phyloP scores from a whole-genome alignment of 2,888 invertebrate species.

The Scotopteryx bipunctaria region DNA sequence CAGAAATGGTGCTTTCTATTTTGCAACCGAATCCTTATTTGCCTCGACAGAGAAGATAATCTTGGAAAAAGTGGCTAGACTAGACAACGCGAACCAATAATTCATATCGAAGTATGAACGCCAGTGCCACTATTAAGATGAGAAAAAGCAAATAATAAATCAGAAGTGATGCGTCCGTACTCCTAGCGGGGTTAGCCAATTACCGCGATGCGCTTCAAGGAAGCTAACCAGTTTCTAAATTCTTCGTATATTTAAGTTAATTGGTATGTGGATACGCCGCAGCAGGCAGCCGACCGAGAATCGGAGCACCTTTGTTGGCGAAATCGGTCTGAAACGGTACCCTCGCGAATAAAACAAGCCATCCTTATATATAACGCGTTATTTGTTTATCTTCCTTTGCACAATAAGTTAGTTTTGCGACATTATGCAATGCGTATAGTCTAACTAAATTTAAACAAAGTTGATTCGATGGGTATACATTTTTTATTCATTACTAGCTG shows the following conservation, averaged over 20 bases:
- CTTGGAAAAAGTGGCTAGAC: constrained; percentile 36
- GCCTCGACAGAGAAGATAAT: not conserved
- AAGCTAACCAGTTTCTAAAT: constrained; percentile 83
- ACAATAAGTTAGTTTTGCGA: not conserved
- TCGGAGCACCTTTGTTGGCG: constrained; percentile 74
- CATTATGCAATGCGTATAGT: constrained; percentile 5
- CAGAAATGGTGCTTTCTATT: constrained; percentile 1
- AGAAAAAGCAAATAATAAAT: constrained; percentile 71
- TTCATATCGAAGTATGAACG: constrained; percentile 54
- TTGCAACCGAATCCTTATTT: constrained; percentile 6
- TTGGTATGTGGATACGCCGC: constrained; percentile 76
- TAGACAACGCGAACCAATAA: constrained; percentile 33
- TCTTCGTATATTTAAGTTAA: constrained; percentile 82
- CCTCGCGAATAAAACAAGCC: constrained; percentile 56
- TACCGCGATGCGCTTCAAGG: constrained; percentile 81
- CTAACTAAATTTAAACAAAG: too few species aligned
- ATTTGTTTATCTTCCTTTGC: constrained; percentile 42
- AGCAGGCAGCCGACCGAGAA: constrained; percentile 77
- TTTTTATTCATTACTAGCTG: too few species aligned
- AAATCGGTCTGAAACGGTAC: constrained; percentile 71
- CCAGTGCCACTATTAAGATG: constrained; percentile 45
- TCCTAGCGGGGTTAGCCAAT: constrained; percentile 77
- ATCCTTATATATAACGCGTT: constrained; percentile 51
- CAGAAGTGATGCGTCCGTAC: constrained; percentile 71
- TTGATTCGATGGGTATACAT: too few species aligned